Evolutionary conservation across 2,888 invertebrate species (phyloP).

Genomic region (Isotomurus palustris): DNA sequence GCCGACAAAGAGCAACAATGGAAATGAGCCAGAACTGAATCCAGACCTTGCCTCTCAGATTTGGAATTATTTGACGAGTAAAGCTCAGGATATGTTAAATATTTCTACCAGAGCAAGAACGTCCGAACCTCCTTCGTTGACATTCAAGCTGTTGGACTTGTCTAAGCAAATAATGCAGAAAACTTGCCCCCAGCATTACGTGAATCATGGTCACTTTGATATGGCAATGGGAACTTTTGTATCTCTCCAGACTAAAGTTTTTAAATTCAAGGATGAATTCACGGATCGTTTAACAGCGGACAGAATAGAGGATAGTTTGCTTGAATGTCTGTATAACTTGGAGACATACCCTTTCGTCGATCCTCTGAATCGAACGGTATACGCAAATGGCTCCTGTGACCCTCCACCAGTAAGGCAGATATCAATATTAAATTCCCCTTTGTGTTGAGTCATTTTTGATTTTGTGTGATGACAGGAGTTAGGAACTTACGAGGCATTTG

Average conservation of each 20-base stretch:
- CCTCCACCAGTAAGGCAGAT: background rate
- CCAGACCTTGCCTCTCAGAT: slow-evolving; percentile 22
- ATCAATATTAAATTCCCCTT: background rate
- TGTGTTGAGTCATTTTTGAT: background rate
- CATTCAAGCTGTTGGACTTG: slow-evolving; percentile 21
- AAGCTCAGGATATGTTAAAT: slow-evolving; percentile 16
- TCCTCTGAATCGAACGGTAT: background rate
- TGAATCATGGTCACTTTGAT: slow-evolving; percentile 26
- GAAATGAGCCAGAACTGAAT: too few species aligned
- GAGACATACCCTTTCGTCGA: slow-evolving; percentile 23
- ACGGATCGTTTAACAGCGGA: slow-evolving; percentile 12
- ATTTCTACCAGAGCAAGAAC: slow-evolving; percentile 6
- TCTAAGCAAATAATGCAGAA: slow-evolving; percentile 24
- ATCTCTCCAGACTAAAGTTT: slow-evolving; percentile 15
- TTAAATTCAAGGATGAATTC: slow-evolving; percentile 14
- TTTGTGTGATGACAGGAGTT: slow-evolving; percentile 8
- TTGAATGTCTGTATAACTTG: slow-evolving; percentile 13
- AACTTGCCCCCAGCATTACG: slow-evolving; percentile 32
- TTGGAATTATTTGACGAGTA: slow-evolving; percentile 26
- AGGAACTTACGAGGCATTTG: slow-evolving; percentile 15
- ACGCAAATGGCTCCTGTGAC: slow-evolving; percentile 12
- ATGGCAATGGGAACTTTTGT: slow-evolving; percentile 17
- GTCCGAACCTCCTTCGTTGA: background rate
- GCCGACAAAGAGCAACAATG: too few species aligned
- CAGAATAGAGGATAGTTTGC: slow-evolving; percentile 23